Base-by-base conservation (phyloP, 1,140 invertebrate species). In the Pentalonia nigronervosa region DNA sequence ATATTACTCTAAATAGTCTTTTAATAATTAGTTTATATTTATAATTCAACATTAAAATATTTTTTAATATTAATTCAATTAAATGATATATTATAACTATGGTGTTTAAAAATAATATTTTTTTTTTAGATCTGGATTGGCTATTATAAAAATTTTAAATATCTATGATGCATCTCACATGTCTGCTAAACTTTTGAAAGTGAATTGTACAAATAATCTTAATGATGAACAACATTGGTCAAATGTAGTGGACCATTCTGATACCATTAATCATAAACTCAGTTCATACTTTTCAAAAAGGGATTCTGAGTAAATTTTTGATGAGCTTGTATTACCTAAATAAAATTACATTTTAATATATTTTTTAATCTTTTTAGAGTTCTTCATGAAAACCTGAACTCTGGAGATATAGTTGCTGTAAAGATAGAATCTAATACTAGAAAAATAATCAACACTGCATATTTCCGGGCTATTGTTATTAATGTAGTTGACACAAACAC, bases 141-240 rank as follows among this genome's bases (percentile, higher is more conserved):
- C 91, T 45, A 45, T 93, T 53, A 25, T 93, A 30, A 56, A 93
- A 93, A 45, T 93, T 41, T 93, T 93, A 56, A 48, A 84, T 21
- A 48, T 93, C 25, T 93, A 93, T 56, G 81, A 93, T n/a, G 91
- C 91, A 21, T 86, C 91, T 17, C 91, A 93, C 14, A 53, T 93
- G 50, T 93, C 91, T 45, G 91, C 50, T 7, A 93, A 93, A 86
- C 81, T 93, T 93, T 84, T 93, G 34, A 93, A 86, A 93, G 8
- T 93, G 7, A 86, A 67, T 45, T 30, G 8, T 56, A 83, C 90
- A 34, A 93, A 93, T 53, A 93, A 30, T 84, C 48, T 93, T 23
- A 83, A 93, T 30, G 81, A 93, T 84, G 30, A 25, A 11, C 0
- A 48, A 53, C 25, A 53, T 50, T 93, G 91, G 91, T 86, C 48